Conservation (phyloP, 2,797 vertebrate species). For the Trachurus trachurus region DNA sequence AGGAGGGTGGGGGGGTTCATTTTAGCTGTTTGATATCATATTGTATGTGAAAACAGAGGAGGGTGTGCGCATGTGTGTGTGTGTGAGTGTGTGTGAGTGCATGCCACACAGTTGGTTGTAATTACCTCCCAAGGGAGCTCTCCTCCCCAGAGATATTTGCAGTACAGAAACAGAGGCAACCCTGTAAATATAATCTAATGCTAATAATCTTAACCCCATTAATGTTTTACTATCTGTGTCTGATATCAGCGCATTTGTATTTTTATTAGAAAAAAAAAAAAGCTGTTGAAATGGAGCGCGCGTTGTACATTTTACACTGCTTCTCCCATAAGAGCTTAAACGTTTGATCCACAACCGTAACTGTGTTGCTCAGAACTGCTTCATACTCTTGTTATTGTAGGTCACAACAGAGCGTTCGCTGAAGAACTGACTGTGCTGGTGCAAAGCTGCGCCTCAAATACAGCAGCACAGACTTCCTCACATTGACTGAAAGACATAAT, state of each 20-base stretch:
- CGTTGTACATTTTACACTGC: background rate
- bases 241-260: constrained; percentile 2
- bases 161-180: constrained; percentile 17
- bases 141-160: constrained; percentile 27
- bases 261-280: background rate
- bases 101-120: constrained; percentile 45
- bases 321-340: background rate
- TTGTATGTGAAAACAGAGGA: constrained; percentile 8
- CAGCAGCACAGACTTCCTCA: too few relatives aligned
- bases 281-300: background rate
- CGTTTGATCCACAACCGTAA: background rate
- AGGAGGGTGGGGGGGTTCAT: constrained; percentile 18
- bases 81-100: background rate
- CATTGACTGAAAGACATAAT: too few relatives aligned
- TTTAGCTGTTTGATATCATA: constrained; percentile 46
- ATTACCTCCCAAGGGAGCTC: constrained; percentile 62
- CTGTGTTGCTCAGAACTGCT: background rate
- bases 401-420: background rate
- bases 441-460: background rate
- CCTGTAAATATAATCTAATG: constrained; percentile 16
- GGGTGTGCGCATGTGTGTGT: constrained; percentile 5
- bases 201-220: constrained; percentile 23
- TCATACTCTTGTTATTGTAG: background rate
- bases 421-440: background rate
- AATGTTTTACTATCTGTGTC: background rate